These are phyloP conservation scores for Argyresthia goedartella DNA, from an alignment of 2,888 invertebrate genomes.

Conservation along the genomic window DNA sequence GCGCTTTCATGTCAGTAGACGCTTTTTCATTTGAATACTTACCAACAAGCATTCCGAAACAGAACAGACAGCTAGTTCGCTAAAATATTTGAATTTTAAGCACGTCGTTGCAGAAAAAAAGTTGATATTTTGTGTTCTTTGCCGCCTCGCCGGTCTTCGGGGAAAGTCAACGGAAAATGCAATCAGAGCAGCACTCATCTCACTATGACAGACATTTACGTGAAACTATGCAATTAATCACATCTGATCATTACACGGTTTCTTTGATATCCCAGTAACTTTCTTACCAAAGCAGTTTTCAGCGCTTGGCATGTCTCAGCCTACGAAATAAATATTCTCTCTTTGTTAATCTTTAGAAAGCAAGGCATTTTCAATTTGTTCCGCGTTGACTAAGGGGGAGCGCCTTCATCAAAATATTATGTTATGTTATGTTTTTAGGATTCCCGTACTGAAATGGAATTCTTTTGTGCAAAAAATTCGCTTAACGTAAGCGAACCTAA, in stretches of 20 bases:
- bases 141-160: neutral
- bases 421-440: neutral
- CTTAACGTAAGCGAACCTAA: neutral
- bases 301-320: no score
- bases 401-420: neutral
- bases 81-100: no score
- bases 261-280: no score
- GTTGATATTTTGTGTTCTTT: neutral
- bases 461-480: neutral
- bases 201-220: neutral
- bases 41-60: no score
- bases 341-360: neutral
- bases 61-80: no score
- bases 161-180: neutral
- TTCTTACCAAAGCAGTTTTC: no score
- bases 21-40: no score
- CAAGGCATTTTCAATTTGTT: neutral
- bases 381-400: neutral
- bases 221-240: neutral
- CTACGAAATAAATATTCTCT: neutral
- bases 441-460: constrained; percentile 1
- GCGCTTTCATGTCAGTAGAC: no score
- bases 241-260: no score
- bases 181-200: neutral
- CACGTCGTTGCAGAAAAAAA: neutral